Base-by-base conservation (phyloP, 2,888 invertebrate species). In the Cosmia trapezina region DNA sequence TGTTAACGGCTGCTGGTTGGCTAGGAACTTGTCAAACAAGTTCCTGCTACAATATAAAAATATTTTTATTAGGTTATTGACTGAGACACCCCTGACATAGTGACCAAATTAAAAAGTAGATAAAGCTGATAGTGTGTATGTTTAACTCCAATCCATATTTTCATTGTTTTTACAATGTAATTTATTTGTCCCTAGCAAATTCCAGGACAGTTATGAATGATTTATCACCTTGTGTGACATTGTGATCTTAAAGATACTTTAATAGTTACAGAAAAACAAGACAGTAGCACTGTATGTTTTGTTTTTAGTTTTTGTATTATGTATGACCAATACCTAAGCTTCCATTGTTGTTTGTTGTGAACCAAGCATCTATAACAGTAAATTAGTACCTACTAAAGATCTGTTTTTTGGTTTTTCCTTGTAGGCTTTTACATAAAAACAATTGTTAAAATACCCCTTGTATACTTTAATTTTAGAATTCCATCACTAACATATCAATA, bases 61-160 rank as follows among this genome's bases (percentile, higher is more conserved):
- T 72, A 72, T 76, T 78, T 74, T 78, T 77, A 69, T 47, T 53
- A 66, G 79, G 63, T 74, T 80, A 83, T 70, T 85, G 81, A 78
- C 71, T 73, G n/a, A 11, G 19, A 63, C 47, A 59, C 51, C 54
- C n/a, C 45, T 74, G 75, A 76, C 80, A 84, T 51, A 78, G 62
- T 78, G 75, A 76, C 80, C 70, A 78, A 76, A 70, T 60, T 76
- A 22, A 56, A 17, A 69, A 65, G 49, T n/a, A 68, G 64, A 79
- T 75, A 74, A 70, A 67, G 22, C 41, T 45, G 66, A 71, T 71
- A 63, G 14, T 70, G 19, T 43, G 14, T 56, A 12, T 49, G 28
- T 43, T 61, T 56, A 4, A 53, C 54, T 49, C 5, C 8, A 54
- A 43, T n/a, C 17, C 12, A 47, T 33, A 45, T 6, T 45, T 53